A percentile compares a stretch with the other conserved stretches of the same genome.
phyloP scores from a whole-genome alignment of 2,797 vertebrate genomes.

The Coregonus ussuriensis region DNA sequence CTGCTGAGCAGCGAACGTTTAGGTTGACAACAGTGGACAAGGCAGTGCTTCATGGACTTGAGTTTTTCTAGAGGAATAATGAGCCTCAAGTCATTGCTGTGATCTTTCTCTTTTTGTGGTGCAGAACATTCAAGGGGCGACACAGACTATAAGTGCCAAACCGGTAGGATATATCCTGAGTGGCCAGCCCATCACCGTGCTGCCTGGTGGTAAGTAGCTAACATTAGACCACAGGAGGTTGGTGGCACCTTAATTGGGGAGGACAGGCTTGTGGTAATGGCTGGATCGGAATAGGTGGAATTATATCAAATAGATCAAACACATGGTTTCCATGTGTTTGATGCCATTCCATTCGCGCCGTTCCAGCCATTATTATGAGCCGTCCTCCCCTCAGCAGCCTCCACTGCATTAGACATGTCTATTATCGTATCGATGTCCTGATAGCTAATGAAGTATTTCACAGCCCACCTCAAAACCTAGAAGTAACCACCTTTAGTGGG shows the following conservation, averaged over 20 bases:
- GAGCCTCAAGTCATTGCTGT: background rate
- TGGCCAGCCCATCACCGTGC: slow-evolving; percentile 80
- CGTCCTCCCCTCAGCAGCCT: too few species aligned
- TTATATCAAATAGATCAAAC: too few species aligned
- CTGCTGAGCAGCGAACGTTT: background rate
- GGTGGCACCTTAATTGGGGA: too few species aligned
- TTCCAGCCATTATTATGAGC: too few species aligned
- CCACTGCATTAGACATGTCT: too few species aligned
- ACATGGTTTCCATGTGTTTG: too few species aligned
- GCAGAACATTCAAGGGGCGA: slow-evolving; percentile 64
- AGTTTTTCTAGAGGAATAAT: background rate
- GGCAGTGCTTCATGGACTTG: background rate
- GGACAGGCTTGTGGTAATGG: too few species aligned
- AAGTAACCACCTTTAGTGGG: background rate
- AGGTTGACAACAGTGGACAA: background rate
- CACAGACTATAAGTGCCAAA: slow-evolving; percentile 62
- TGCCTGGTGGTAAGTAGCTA: slow-evolving; percentile 68
- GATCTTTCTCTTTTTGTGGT: background rate
- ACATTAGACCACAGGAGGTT: background rate
- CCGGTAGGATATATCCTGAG: slow-evolving; percentile 81
- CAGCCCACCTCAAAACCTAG: background rate
- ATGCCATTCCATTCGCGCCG: too few species aligned
- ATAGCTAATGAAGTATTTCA: background rate
- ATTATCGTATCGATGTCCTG: background rate
- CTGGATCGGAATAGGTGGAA: too few species aligned